Conservation (phyloP, 2,888 invertebrate genomes). For the Buathra laborator region DNA sequence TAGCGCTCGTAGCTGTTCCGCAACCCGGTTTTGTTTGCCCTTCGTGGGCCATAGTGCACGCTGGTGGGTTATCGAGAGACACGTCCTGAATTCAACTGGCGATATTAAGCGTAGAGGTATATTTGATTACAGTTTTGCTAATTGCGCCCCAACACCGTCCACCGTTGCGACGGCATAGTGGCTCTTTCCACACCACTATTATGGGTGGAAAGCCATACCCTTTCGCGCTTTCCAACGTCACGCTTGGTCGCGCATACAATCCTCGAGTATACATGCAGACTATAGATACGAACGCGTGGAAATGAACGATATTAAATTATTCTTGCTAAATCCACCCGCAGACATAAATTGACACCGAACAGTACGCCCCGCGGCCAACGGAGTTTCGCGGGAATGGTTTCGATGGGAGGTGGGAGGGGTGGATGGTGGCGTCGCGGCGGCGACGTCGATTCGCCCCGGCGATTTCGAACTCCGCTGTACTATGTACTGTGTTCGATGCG, state of each 20-base stretch:
- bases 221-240: slow-evolving; percentile 45
- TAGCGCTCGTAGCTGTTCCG: slow-evolving; percentile 14
- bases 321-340: slow-evolving; percentile 75
- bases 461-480: slow-evolving; percentile 48
- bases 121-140: slow-evolving; percentile 79
- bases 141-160: slow-evolving; percentile 71
- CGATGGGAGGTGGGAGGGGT: slow-evolving; percentile 7
- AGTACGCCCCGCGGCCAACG: slow-evolving; percentile 61
- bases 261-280: slow-evolving; percentile 9
- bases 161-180: not conserved
- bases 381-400: slow-evolving; percentile 55
- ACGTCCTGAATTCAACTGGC: slow-evolving; percentile 69
- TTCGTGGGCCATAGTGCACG: slow-evolving; percentile 38
- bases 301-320: slow-evolving; percentile 80
- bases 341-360: slow-evolving; percentile 80
- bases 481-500: not conserved
- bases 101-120: slow-evolving; percentile 73
- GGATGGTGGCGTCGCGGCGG: slow-evolving; percentile 31
- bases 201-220: slow-evolving; percentile 23
- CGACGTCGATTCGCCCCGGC: slow-evolving; percentile 61
- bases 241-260: slow-evolving; percentile 32
- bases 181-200: not conserved
- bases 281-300: slow-evolving; percentile 59
- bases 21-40: slow-evolving; percentile 56
- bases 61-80: slow-evolving; percentile 72